Evolutionary conservation across 37 sponge, comb jelly and placozoan species (phyloP).

Genomic region (Hormiphora californensis): DNA sequence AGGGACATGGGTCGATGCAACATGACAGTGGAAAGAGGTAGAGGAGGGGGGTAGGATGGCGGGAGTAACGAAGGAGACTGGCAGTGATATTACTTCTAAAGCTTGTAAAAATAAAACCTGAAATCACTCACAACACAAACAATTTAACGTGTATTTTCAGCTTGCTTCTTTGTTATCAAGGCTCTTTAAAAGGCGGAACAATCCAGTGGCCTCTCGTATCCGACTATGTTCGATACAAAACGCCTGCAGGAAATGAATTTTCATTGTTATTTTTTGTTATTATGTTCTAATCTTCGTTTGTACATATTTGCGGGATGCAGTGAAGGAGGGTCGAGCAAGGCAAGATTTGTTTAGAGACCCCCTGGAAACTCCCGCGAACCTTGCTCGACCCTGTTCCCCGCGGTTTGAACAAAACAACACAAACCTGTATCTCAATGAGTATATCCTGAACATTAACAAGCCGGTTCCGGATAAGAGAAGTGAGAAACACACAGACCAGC

Average conservation of each 20-base stretch:
- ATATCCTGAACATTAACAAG: slow-evolving; percentile 53
- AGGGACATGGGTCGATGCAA: too few species aligned
- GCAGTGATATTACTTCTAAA: too few species aligned
- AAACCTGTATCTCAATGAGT: slow-evolving; percentile 52
- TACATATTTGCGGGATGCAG: not conserved
- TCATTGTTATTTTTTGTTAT: not conserved
- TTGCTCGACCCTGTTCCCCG: too few species aligned
- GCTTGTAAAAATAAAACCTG: too few species aligned
- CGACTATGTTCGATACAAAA: slow-evolving; percentile 47
- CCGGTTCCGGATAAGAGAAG: slow-evolving; percentile 87
- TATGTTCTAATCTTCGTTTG: not conserved
- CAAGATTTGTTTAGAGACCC: too few species aligned
- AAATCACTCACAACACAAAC: too few species aligned
- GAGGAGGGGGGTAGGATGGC: too few species aligned
- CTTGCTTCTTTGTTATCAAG: slow-evolving; percentile 31
- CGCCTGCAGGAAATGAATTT: not conserved
- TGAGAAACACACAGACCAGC: slow-evolving; percentile 85
- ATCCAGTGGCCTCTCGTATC: slow-evolving; percentile 28
- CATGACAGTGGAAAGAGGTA: too few species aligned
- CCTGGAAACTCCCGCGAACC: too few species aligned
- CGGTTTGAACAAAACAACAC: too few species aligned
- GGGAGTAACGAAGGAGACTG: too few species aligned
- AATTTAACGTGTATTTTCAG: not conserved
- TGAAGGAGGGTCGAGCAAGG: too few species aligned
- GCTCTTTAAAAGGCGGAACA: slow-evolving; percentile 48